A percentile compares a stretch with the other conserved stretches of the same genome.
phyloP scores from a whole-genome alignment of 1,140 invertebrate species.

The Lethrus apterus region DNA sequence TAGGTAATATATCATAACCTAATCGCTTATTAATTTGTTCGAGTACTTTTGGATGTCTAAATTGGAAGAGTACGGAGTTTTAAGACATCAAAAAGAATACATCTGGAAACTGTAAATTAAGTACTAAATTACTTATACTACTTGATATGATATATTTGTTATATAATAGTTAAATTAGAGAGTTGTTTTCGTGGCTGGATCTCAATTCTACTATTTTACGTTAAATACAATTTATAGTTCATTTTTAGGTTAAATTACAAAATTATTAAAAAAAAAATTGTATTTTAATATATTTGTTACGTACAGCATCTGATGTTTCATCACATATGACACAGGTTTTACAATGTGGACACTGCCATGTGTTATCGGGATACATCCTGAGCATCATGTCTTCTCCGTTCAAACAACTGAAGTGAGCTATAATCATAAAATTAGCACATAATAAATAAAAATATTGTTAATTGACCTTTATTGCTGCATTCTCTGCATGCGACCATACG shows the following conservation, averaged over 20 bases:
- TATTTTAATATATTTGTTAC: conserved; percentile 30
- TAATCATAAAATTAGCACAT: conserved; percentile 27
- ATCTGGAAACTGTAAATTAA: too few species aligned
- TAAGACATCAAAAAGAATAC: too few species aligned
- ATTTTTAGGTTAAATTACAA: neutral
- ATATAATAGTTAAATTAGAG: too few species aligned
- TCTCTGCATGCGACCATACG: conserved; percentile 67
- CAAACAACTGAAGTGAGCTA: conserved; percentile 59
- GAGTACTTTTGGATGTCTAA: too few species aligned
- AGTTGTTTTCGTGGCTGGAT: too few species aligned
- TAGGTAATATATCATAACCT: too few species aligned
- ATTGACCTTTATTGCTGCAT: conserved; percentile 68
- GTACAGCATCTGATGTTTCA: conserved; percentile 63
- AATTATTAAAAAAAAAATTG: neutral
- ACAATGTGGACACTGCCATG: conserved; percentile 66
- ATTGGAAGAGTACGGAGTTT: too few species aligned
- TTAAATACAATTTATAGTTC: neutral
- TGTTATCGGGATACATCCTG: conserved; percentile 56
- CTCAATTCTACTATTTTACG: too few species aligned
- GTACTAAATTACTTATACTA: too few species aligned
- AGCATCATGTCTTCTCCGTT: conserved; percentile 54
- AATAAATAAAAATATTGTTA: conserved; percentile 5
- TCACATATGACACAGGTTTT: conserved; percentile 63
- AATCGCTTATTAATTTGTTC: too few species aligned
- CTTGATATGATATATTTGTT: too few species aligned